Conservation (phyloP, 2,888 invertebrate species). For the Chymomyza caudatula region DNA sequence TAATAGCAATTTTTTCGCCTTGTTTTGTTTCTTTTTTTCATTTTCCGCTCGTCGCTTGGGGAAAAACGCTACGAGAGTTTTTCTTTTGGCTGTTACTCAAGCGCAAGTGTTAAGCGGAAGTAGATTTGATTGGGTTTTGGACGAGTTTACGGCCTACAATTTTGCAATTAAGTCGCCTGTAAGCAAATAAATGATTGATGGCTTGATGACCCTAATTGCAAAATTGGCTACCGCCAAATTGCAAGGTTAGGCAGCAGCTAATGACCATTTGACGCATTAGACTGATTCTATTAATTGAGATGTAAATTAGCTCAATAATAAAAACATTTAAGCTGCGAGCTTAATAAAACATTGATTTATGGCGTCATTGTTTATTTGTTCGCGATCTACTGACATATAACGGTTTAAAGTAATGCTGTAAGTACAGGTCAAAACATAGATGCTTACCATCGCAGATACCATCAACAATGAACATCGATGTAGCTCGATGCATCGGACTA, state of each 20-base stretch:
- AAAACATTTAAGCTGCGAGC: background rate
- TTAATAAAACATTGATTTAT: background rate
- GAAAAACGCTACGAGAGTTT: background rate
- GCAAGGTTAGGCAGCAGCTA: background rate
- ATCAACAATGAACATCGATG: too few species aligned
- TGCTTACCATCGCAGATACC: too few species aligned
- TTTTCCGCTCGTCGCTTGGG: background rate
- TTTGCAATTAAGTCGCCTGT: background rate
- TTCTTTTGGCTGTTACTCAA: background rate
- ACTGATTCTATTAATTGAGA: background rate
- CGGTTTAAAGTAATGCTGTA: too few species aligned
- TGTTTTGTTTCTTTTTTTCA: background rate
- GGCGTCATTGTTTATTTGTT: background rate
- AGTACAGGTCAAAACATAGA: too few species aligned
- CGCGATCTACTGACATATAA: too few species aligned
- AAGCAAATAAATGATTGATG: background rate
- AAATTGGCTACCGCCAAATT: background rate
- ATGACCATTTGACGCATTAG: background rate
- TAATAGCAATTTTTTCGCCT: slow-evolving; percentile 19
- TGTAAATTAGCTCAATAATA: background rate
- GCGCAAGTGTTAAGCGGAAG: background rate
- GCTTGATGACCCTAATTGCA: background rate
- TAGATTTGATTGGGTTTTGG: background rate
- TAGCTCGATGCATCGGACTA: too few species aligned
- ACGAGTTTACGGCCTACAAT: background rate